Percentiles rank a stretch among this genome's conserved stretches.
phyloP scores from a whole-genome alignment of 2,113 vertebrate species.

The Ceuthmochares aereus region DNA sequence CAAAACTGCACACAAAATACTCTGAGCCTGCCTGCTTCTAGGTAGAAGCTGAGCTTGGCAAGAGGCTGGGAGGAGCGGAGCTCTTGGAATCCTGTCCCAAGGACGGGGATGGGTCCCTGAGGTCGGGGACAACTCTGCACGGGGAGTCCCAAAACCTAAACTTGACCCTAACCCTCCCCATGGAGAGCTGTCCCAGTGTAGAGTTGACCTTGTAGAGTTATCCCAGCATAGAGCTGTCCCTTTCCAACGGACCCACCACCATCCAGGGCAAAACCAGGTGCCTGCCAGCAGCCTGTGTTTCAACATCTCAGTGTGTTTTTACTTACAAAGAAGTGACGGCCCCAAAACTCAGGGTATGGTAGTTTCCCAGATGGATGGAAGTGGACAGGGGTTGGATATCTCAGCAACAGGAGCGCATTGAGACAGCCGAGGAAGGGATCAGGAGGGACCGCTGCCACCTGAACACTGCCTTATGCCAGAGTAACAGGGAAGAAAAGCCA shows the following conservation, averaged over 20 bases:
- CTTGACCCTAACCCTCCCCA: no score
- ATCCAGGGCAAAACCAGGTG: background rate
- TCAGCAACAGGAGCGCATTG: rapidly evolving
- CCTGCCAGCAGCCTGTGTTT: background rate
- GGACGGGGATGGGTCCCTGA: background rate
- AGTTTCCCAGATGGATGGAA: background rate
- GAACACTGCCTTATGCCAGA: rapidly evolving
- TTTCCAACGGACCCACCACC: background rate
- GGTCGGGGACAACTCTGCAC: no score
- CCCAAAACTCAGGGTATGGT: background rate
- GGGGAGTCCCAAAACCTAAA: no score
- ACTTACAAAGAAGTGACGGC: rapidly evolving
- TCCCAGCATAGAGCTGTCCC: no score
- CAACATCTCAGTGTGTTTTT: background rate
- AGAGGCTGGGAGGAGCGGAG: background rate
- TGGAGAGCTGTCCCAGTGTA: no score
- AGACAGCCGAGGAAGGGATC: background rate
- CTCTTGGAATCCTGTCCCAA: background rate
- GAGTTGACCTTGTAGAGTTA: no score
- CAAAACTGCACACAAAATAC: rapidly evolving
- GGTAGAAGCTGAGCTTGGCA: background rate
- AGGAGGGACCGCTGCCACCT: background rate
- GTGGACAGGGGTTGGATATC: background rate
- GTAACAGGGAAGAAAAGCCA: rapidly evolving
- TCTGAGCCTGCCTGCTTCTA: rapidly evolving